Evolutionary conservation across 2,888 invertebrate species (phyloP).

Genomic region (Druceiella hillmani): DNA sequence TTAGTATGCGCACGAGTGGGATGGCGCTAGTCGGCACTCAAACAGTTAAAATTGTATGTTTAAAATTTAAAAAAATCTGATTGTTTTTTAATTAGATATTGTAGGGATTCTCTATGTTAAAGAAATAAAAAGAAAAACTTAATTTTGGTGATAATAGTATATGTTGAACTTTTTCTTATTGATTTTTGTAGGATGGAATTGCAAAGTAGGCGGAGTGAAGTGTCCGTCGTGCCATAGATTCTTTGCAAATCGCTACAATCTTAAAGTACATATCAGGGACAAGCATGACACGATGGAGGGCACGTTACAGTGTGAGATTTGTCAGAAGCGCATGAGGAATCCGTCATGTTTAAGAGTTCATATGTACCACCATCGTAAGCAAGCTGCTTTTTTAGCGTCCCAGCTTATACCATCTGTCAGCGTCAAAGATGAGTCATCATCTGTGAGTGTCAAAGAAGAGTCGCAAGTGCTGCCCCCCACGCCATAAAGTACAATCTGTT

Average conservation of each 20-base stretch:
- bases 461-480: no score
- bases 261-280: constrained; percentile 67
- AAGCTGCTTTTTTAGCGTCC: constrained; percentile 32
- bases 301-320: constrained; percentile 61
- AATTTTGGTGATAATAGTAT: no score
- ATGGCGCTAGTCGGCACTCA: no score
- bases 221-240: constrained; percentile 58
- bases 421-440: no score
- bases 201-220: constrained; percentile 52
- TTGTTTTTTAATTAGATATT: no score
- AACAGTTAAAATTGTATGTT: no score
- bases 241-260: constrained; percentile 62
- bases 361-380: constrained; percentile 61
- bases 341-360: constrained; percentile 59
- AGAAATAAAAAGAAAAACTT: no score
- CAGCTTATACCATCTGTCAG: background rate
- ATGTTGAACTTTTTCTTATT: background rate
- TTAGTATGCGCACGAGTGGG: no score
- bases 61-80: no score
- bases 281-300: constrained; percentile 65
- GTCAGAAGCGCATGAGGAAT: constrained; percentile 63
- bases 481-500: no score
- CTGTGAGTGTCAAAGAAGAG: no score
- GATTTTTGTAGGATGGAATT: constrained; percentile 36
- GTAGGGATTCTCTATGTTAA: no score